Percentiles rank a stretch among this genome's conserved stretches.
Conservation (phyloP, 2,888 invertebrate genomes). For the Clitarchus hookeri region DNA sequence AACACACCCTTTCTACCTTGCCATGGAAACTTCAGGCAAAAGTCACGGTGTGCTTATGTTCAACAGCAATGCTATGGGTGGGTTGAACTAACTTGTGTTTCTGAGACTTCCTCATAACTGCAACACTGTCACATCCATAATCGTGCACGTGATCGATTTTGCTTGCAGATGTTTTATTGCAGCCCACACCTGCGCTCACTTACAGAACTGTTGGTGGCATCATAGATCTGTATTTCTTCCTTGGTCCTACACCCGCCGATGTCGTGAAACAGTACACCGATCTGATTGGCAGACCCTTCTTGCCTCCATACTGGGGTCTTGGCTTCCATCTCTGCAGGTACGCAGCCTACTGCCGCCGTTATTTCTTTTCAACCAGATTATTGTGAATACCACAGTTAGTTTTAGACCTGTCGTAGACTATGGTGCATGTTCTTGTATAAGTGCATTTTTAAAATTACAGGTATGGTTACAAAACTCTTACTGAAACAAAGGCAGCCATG, state of each 20-base stretch:
- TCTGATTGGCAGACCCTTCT: conserved; percentile 73
- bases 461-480: conserved; percentile 69
- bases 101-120: background rate
- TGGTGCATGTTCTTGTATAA: background rate
- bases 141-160: too few relatives aligned
- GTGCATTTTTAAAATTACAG: background rate
- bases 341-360: background rate
- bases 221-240: conserved; percentile 76
- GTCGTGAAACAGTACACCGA: conserved; percentile 71
- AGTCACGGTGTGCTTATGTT: conserved; percentile 77
- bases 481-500: conserved; percentile 68
- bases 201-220: conserved; percentile 83
- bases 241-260: conserved; percentile 73
- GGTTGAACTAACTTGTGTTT: conserved; percentile 42
- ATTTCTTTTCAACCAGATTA: conserved; percentile 42
- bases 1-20: conserved; percentile 80
- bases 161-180: conserved; percentile 73
- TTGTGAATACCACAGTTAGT: too few relatives aligned
- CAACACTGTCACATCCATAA: background rate
- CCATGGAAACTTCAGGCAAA: conserved; percentile 68
- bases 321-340: conserved; percentile 86
- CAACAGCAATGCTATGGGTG: conserved; percentile 87
- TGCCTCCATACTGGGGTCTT: conserved; percentile 88
- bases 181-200: conserved; percentile 80
- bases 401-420: too few relatives aligned